These are phyloP conservation scores for Sapayoa aenigma DNA, from an alignment of 2,113 vertebrate genomes.

Conservation along the genomic window DNA sequence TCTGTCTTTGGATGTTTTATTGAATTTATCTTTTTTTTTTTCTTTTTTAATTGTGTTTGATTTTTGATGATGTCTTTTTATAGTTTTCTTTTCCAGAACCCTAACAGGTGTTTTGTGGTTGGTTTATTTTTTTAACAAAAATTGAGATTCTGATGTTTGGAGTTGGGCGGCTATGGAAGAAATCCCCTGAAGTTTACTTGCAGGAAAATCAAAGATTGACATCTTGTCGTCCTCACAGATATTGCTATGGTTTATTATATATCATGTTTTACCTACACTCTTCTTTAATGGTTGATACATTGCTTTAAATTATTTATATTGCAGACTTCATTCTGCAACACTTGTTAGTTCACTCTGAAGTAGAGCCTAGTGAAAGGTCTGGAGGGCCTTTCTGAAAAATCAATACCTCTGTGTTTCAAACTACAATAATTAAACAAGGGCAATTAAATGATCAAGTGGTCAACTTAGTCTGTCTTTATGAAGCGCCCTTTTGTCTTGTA, in stretches of 20 bases:
- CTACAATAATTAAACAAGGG: conserved; percentile 12
- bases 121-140: neutral
- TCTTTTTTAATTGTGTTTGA: neutral
- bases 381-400: conserved; percentile 8
- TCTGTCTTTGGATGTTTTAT: neutral
- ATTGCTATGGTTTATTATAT: neutral
- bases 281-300: neutral
- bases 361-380: neutral
- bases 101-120: neutral
- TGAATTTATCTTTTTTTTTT: neutral
- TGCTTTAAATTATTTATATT: conserved; percentile 4
- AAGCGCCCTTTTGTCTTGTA: neutral
- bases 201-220: neutral
- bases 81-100: neutral
- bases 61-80: neutral
- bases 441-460: neutral
- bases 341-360: neutral
- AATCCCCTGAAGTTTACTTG: neutral
- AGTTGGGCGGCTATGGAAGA: neutral
- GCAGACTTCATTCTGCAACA: neutral
- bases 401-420: conserved; percentile 8
- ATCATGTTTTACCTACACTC: neutral
- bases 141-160: neutral
- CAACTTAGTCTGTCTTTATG: neutral
- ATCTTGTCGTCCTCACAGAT: neutral